Evolutionary conservation across 2,113 vertebrate genomes (phyloP).

Genomic region (Myocastor coypus): DNA sequence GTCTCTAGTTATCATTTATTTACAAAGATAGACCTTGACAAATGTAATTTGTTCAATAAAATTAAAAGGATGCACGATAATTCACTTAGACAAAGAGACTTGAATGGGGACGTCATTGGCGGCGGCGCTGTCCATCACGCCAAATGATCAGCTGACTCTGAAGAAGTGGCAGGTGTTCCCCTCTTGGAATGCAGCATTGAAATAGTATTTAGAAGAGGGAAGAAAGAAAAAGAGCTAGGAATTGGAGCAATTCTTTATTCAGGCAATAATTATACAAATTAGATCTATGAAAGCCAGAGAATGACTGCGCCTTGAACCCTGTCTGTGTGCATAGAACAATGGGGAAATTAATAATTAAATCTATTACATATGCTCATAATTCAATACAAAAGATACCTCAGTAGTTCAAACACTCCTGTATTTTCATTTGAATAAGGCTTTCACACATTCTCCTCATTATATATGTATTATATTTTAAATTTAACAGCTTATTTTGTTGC

Average conservation of each 20-base stretch:
- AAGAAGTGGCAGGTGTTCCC: conserved; percentile 90
- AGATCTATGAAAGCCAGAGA: conserved; percentile 96
- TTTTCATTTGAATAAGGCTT: conserved; percentile 94
- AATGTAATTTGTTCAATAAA: conserved; percentile 92
- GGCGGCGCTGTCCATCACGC: conserved; percentile 83
- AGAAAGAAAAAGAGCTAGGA: conserved; percentile 81
- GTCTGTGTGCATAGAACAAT: conserved; percentile 90
- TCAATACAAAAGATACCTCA: conserved; percentile 93
- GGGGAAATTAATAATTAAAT: conserved; percentile 98
- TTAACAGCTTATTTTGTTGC: conserved; percentile 91
- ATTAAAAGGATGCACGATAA: conserved; percentile 91
- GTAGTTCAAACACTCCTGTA: conserved; percentile 88
- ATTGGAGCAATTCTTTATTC: conserved; percentile 91
- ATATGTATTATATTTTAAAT: conserved; percentile 91
- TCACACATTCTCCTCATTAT: conserved; percentile 89
- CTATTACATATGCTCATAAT: conserved; percentile 97
- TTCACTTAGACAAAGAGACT: conserved; percentile 89
- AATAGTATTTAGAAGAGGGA: conserved; percentile 82
- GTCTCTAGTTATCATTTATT: conserved; percentile 92
- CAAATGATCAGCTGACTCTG: conserved; percentile 89
- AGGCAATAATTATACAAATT: conserved; percentile 98
- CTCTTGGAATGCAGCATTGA: conserved; percentile 88
- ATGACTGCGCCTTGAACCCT: conserved; percentile 94
- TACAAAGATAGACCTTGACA: conserved; percentile 91
- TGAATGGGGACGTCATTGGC: conserved; percentile 86